phyloP scores from a whole-genome alignment of 2,113 vertebrate genomes.

The Calidris pygmaea region DNA sequence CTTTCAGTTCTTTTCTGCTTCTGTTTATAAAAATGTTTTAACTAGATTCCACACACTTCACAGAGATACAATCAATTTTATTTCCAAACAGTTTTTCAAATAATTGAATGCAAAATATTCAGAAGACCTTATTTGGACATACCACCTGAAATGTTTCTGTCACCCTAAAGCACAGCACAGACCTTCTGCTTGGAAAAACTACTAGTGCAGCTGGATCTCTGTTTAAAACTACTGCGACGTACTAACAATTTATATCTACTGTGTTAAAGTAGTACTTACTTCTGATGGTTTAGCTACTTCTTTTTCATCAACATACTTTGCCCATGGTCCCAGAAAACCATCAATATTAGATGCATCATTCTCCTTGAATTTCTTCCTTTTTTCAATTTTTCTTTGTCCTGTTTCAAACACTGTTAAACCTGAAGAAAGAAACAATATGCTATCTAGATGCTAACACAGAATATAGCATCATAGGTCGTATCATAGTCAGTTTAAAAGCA shows the following conservation, averaged over 20 bases:
- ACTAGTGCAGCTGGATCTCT: not conserved
- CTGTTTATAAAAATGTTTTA: not conserved
- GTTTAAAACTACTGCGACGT: not conserved
- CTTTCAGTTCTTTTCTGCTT: not conserved
- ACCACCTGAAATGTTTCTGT: not conserved
- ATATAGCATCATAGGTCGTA: not conserved
- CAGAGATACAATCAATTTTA: not conserved
- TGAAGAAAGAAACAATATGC: conserved; percentile 43
- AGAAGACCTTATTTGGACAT: not conserved
- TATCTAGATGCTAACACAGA: not conserved
- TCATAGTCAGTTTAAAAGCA: not conserved
- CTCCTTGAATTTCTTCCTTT: conserved; percentile 95
- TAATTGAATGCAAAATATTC: not conserved
- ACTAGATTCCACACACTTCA: not conserved
- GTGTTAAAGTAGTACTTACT: conserved; percentile 72
- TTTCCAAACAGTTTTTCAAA: not conserved
- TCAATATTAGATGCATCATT: conserved; percentile 94
- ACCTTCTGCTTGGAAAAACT: not conserved
- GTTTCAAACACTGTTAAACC: conserved; percentile 96
- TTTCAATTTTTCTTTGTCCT: conserved; percentile 88
- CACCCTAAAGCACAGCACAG: not conserved
- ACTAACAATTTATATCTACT: not conserved
- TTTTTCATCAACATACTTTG: conserved; percentile 95
- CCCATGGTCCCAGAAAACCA: conserved; percentile 94
- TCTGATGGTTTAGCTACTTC: conserved; percentile 93